Percentiles rank a stretch among this genome's conserved stretches.
Evolutionary conservation across 1,140 invertebrate species (phyloP).

Genomic region (Zaprionus ornatus): DNA sequence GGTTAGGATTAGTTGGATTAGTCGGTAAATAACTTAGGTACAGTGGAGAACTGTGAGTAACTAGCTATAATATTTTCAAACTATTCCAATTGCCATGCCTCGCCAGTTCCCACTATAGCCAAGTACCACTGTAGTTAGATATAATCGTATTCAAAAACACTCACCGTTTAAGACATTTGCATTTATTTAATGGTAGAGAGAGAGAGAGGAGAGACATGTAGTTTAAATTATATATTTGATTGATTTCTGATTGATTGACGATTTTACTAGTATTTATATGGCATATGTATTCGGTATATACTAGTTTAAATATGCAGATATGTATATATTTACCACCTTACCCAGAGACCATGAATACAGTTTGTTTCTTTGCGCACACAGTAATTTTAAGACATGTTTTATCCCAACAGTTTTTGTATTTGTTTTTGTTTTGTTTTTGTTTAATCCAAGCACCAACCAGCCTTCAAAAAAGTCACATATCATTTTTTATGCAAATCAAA

Average conservation of each 20-base stretch:
- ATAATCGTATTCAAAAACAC: conserved; percentile 81
- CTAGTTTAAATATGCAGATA: conserved; percentile 4
- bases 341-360: conserved; percentile 78
- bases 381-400: conserved; percentile 64
- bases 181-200: conserved; percentile 66
- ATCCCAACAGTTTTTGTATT: conserved; percentile 40
- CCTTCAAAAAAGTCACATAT: conserved; percentile 51
- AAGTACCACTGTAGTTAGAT: background rate
- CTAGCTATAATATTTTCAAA: background rate
- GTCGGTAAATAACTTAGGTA: conserved; percentile 13
- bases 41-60: background rate
- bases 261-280: conserved; percentile 23
- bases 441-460: conserved; percentile 73
- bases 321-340: conserved; percentile 62
- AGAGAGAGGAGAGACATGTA: conserved; percentile 57
- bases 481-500: conserved; percentile 45
- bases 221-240: conserved; percentile 49
- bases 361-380: conserved; percentile 59
- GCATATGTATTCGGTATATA: conserved; percentile 45
- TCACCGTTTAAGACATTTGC: conserved; percentile 83
- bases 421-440: conserved; percentile 47
- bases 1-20: conserved; percentile 42
- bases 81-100: background rate
- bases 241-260: conserved; percentile 42
- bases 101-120: background rate